A percentile compares a stretch with the other conserved stretches of the same genome.
Conservation (phyloP, 1,140 invertebrate genomes). For the Halesus radiatus region DNA sequence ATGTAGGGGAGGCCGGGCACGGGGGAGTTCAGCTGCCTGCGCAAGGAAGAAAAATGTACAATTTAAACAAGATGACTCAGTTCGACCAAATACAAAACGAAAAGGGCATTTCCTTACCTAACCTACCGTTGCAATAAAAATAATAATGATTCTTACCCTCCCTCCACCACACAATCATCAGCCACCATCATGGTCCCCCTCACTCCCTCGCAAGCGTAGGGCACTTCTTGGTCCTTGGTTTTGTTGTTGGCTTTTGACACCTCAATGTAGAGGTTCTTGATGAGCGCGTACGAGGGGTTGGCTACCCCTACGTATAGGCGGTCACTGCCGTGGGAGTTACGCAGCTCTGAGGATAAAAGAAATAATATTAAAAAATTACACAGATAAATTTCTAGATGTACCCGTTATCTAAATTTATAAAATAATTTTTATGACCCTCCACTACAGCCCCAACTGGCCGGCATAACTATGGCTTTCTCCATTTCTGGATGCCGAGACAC, state of each 20-base stretch:
- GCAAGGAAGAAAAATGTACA: not conserved
- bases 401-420: no score
- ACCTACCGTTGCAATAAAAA: no score
- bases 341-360: conserved; percentile 62
- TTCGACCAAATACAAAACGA: no score
- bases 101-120: no score
- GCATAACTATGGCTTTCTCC: no score
- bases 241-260: conserved; percentile 55
- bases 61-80: no score
- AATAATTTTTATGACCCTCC: no score
- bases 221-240: conserved; percentile 66
- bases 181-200: conserved; percentile 80
- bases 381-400: not conserved
- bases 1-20: conserved; percentile 77
- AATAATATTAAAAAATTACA: conserved; percentile 26
- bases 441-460: no score
- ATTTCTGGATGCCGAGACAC: no score
- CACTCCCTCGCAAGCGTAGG: conserved; percentile 77
- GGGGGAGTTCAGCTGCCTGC: conserved; percentile 77
- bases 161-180: conserved; percentile 75
- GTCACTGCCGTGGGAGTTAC: conserved; percentile 83
- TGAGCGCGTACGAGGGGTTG: conserved; percentile 78
- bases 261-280: conserved; percentile 79
- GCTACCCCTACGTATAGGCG: conserved; percentile 81
- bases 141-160: conserved; percentile 70